Evolutionary conservation across 2,797 vertebrate genomes (phyloP), one percentile per base, ranked within the genome.

Genomic region (Parotocinclus haroldoi): DNA sequence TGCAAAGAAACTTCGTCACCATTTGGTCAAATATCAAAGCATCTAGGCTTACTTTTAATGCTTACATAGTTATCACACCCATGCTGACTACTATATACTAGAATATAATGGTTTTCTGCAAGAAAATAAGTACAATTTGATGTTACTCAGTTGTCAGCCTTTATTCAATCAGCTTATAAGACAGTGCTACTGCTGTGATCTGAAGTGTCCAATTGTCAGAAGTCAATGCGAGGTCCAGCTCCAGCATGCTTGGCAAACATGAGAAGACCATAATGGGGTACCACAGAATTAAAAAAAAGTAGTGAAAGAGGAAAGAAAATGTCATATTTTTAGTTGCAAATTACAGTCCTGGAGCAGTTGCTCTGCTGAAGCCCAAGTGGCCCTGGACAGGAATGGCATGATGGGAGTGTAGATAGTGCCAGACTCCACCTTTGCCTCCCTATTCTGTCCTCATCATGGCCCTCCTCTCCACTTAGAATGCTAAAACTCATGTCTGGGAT

Each of bases 301-400:
- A 82, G 68, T 70, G 81, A 88, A 86, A 86, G 85, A 90, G 86
- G 85, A 89, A 91, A 89, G 87, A 90, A 91, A 89, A 87, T 85
- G 81, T 86, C 88, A 90, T 92, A 92, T 92, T 92, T 92, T 91
- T 92, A 92, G 91, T 89, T 81, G 81, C 44, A 92, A 92, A 92
- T 92, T 92, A 91, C 87, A 92, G 83, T 76, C 87, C 91, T 91
- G 88, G 85, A 90, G 88, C 87, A 87, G 88, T 86, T 76, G 86
- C 88, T 85, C 84, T 87, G 88, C 88, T 86, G 79, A 84, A 57
- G 87, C 83, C 48, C 48, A 82, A 91, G 84, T 88, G 87, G 88
- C 86, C 87, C 82, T 81, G 87, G 88, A 88, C 81, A 87, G 89
- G 88, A 89, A 91, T 90, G 89, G 89, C 89, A 90, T 87, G 88